Base-by-base conservation (phyloP, 2,113 vertebrate genomes). In the Mugil cephalus region DNA sequence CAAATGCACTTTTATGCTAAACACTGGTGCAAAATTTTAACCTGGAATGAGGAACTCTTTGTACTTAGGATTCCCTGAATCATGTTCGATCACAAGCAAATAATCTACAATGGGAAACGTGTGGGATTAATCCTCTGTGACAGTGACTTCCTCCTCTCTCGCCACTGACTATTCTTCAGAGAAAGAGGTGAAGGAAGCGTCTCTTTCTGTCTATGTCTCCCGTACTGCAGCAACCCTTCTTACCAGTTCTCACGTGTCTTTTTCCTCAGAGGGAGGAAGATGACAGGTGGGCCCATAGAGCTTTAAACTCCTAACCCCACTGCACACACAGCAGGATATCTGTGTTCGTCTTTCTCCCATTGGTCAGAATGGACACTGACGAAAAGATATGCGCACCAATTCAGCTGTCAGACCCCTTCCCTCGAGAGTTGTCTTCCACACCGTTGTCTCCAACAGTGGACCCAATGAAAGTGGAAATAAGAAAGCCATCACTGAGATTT, bases 121-220 rank as follows among this genome's bases (percentile, higher is more conserved):
- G 39, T 6, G 15, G n/a, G 10, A 55, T 64, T 56, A 56, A 46
- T 69, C 10, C 43, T 74, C 18, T 48, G 21, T 14, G 62, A 81
- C 8, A 62, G 63, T n/a, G 18, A 74, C 62, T 51, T 69, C 13
- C 67, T 52, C 54, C 52, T 53, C 10, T 43, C 56, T 40, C 60
- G 53, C 63, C 42, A 3, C 46, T 59, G 15, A 52, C 63, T 59
- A 8, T 0, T 54, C 18, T 53, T 69, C 38, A 56, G 79, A 24
- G 60, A 61, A 51, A 72, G 67, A 21, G 15, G 21, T 54, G 60
- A 84, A 68, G 77, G 24, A 63, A 63, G 52, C 14, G 4, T 65
- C 43, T 69, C 39, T 30, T 66, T 67, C 46, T 17, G 18, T 46
- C 46, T 53, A 14, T 1, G 2, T 30, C 18, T 60, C 62, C 38